Percentiles rank a stretch among this genome's conserved stretches.
Conservation (phyloP, 2,888 invertebrate genomes). For the Tetrapedia diversipes region DNA sequence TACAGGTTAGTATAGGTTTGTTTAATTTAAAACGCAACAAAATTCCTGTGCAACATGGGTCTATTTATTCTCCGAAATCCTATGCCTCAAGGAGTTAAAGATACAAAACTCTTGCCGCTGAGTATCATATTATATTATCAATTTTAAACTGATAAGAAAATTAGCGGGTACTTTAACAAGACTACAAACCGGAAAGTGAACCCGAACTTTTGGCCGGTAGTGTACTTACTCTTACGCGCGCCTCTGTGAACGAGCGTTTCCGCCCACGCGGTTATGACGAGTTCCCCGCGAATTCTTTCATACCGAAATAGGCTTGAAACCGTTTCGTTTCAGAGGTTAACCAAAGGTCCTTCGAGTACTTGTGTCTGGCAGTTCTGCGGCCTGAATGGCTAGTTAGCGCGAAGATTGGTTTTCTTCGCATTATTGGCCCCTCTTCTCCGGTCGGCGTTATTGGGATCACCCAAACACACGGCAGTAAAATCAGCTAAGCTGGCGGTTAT, state of each 20-base stretch:
- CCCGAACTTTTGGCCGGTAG: too few species aligned
- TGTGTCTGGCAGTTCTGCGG: conserved; percentile 74
- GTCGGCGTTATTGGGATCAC: conserved; percentile 80
- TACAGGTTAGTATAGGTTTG: too few species aligned
- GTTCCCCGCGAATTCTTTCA: conserved; percentile 66
- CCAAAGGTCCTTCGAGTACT: conserved; percentile 77
- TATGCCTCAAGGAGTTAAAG: too few species aligned
- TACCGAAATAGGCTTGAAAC: conserved; percentile 67
- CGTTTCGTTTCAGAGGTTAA: conserved; percentile 78
- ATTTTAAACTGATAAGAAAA: too few species aligned
- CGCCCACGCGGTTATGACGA: conserved; percentile 56
- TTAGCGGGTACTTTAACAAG: too few species aligned
- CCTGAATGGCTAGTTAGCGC: conserved; percentile 81
- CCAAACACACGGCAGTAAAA: conserved; percentile 80
- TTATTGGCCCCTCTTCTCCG: conserved; percentile 73
- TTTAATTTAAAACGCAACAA: too few species aligned
- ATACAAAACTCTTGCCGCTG: too few species aligned
- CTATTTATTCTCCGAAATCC: too few species aligned
- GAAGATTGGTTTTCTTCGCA: conserved; percentile 81
- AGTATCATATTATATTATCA: too few species aligned
- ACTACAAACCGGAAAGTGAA: too few species aligned
- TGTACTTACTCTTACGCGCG: too few species aligned
- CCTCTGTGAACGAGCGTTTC: conserved; percentile 46
- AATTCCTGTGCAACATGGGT: too few species aligned
- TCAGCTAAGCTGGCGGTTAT: conserved; percentile 82